Evolutionary conservation across 2,888 invertebrate species (phyloP), one percentile per base, ranked within the genome.

Genomic region (Eupithecia inturbata): DNA sequence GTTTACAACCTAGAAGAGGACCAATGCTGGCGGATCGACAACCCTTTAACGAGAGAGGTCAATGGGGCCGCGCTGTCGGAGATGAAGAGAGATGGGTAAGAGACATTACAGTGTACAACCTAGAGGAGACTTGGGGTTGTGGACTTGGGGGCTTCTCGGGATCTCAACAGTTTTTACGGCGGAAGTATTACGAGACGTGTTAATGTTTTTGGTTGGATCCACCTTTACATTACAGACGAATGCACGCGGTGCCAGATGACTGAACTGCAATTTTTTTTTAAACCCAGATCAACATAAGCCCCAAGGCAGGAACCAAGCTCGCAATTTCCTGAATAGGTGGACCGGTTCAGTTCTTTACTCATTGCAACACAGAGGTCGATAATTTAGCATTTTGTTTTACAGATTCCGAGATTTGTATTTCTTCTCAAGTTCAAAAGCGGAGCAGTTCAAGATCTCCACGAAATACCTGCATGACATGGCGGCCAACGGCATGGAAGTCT

Each of bases 401-500:
- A 57, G 57, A 26, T 57, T 26, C 26, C 57, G 26, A 26, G 57
- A 57, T 5, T 89, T 97, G 26, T 97, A 96, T 84, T 97, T 97
- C 93, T 97, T 97, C 84, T 96, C 97, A 12, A 96, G 97, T 81
- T 96, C 26, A 12, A 57, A 57, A 26, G 1, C 96, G 9, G 96
- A 96, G 76, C 97, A 97, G 87, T 97, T 97, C 83, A 95, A 95
- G 64, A 97, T 97, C 28, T 95, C 96, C 0, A 97, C 97, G n/a
- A 93, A 92, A 75, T 91, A 97, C 49, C 84, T 97, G 63, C 95
- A 95, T 85, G 96, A 97, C 81, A 95, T 96, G 83, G 92, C 95
- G 1, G 95, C 95, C 0, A 92, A 95, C 0, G 91, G 94, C 77
- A 94, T 95, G 9, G 94, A 95, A 22, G 95, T 95, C 53, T 96